These are phyloP conservation scores for Cynoglossus semilaevis DNA, from an alignment of 2,113 vertebrate genomes.

Conservation along the genomic window DNA sequence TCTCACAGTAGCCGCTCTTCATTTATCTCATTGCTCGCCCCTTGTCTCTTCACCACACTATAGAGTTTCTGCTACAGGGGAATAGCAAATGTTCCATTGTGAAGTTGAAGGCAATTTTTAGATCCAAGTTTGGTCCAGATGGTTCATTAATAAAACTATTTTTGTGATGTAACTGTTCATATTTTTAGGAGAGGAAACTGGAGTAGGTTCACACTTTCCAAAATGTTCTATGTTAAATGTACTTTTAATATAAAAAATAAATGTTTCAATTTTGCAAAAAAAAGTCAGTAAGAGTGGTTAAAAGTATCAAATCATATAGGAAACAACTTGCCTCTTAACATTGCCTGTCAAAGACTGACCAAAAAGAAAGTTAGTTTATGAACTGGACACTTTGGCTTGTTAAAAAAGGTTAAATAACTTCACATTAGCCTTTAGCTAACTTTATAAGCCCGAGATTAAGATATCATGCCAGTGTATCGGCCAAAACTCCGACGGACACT, in stretches of 20 bases:
- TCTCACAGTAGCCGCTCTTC: conserved; percentile 27
- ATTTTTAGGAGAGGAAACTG: not conserved
- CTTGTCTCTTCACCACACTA: conserved; percentile 16
- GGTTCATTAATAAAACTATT: conserved; percentile 60
- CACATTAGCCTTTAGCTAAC: conserved; percentile 5
- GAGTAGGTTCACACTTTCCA: not conserved
- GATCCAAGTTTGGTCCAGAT: conserved; percentile 49
- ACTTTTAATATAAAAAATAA: too few relatives aligned
- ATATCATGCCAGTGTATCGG: conserved; percentile 7
- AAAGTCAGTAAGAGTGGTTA: too few relatives aligned
- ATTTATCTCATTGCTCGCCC: conserved; percentile 22
- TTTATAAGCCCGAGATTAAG: conserved; percentile 1
- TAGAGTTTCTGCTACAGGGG: conserved; percentile 37
- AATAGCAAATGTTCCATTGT: conserved; percentile 52
- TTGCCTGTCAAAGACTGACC: too few relatives aligned
- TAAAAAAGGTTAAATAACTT: not conserved
- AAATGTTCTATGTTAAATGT: not conserved
- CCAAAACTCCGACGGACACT: conserved; percentile 5
- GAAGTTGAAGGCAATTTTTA: conserved; percentile 62
- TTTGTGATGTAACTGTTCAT: conserved; percentile 40
- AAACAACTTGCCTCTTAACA: too few relatives aligned
- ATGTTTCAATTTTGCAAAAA: too few relatives aligned
- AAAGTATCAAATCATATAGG: too few relatives aligned
- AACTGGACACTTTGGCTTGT: too few relatives aligned
- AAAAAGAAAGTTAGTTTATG: too few relatives aligned